Base-by-base conservation (phyloP, 1,140 invertebrate species). In the Procambarus virginalis region DNA sequence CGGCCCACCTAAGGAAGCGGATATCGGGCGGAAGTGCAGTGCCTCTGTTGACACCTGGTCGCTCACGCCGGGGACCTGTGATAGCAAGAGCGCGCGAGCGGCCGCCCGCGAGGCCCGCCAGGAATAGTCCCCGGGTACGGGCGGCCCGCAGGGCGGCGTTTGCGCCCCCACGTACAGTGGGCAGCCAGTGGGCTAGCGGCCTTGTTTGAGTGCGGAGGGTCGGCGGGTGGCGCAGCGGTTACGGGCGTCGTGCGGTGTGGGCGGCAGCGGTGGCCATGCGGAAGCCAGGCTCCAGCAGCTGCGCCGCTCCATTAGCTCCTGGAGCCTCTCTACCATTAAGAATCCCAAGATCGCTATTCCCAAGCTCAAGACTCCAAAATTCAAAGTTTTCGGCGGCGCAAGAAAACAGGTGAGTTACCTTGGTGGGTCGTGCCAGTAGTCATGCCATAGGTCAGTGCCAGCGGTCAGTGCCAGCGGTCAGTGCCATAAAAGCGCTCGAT, bases 231-330 rank as follows among this genome's bases (percentile, higher is more conserved):
- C 49, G 82, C 81, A 17, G 81, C 81, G 73, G 88, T 78, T 45
- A 48, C 78, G 78, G 86, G 78, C 22, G 78, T 80, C 14, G 86
- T 48, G 58, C 75, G 81, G 81, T 70, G 88, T 89, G 88, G 48
- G 48, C 88, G 5, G 86, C 79, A 60, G 80, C 55, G 22, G 79
- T 77, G 20, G 86, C 86, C 68, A 89, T 89, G 88, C 88, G 45
- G 88, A 89, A 76, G 88, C 73, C 88, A 89, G 17, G 81, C 88
- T 89, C 51, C 88, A 89, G 88, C 88, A 89, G 88, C 81, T 89
- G 81, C 88, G 88, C 34, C 88, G 88, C 17, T 89, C 88, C 73
- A 89, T 89, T 58, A 89, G 88, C 58, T 89, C 88, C 46, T 89
- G 88, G 88, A 89, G 88, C 34, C 88, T 89, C 45, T 89, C 88